phyloP scores from a whole-genome alignment of 1,140 invertebrate genomes.

The Gonatopus flavifemur region DNA sequence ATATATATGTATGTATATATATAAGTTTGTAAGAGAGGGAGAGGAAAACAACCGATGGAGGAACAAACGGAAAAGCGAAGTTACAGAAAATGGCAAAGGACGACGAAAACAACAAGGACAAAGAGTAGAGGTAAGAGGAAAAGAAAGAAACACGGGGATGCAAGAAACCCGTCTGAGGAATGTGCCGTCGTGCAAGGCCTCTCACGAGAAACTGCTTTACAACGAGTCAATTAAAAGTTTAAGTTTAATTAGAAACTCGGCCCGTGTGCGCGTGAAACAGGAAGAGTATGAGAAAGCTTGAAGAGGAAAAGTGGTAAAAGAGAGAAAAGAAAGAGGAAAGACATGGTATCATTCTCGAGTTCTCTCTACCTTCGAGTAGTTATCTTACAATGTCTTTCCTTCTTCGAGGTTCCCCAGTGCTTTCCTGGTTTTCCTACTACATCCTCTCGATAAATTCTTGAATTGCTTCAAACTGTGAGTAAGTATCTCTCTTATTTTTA shows the following conservation, averaged over 20 bases:
- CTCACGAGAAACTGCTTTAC: conserved; percentile 42
- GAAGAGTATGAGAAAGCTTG: conserved; percentile 6
- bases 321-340: too few relatives aligned
- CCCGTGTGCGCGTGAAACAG: conserved; percentile 19
- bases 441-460: too few relatives aligned
- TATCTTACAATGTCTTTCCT: too few relatives aligned
- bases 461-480: too few relatives aligned
- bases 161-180: conserved; percentile 1
- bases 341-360: too few relatives aligned
- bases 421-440: background rate
- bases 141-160: background rate
- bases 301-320: too few relatives aligned
- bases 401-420: background rate
- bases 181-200: conserved; percentile 36
- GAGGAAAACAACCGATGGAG: too few relatives aligned
- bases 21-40: background rate
- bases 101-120: too few relatives aligned
- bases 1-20: background rate
- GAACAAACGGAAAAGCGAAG: too few relatives aligned
- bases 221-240: conserved; percentile 59
- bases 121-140: background rate
- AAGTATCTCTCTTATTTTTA: too few relatives aligned
- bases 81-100: too few relatives aligned
- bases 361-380: conserved; percentile 1
- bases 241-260: conserved; percentile 57